phyloP scores from a whole-genome alignment of 1,140 invertebrate genomes.

The Drosophila murphyi region DNA sequence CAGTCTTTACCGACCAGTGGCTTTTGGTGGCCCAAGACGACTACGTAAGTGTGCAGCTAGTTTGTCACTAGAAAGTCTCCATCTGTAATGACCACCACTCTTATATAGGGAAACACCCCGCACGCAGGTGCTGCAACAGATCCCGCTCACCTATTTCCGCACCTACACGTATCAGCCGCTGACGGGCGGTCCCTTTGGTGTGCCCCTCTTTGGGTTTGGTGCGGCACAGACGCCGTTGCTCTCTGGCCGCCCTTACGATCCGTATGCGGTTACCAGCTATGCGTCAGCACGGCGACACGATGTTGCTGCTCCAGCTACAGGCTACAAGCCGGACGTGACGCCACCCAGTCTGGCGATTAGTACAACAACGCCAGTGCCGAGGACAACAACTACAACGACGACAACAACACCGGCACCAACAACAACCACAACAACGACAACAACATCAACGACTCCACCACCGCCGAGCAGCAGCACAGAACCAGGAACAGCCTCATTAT shows the following conservation, averaged over 20 bases:
- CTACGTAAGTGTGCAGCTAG: conserved; percentile 58
- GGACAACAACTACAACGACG: conserved; percentile 51
- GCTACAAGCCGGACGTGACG: conserved; percentile 46
- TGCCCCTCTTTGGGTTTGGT: conserved; percentile 68
- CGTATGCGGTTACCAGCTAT: conserved; percentile 69
- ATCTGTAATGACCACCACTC: neutral
- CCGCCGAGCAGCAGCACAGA: conserved; percentile 29
- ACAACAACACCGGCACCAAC: conserved; percentile 65
- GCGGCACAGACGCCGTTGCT: conserved; percentile 68
- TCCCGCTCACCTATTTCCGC: conserved; percentile 79
- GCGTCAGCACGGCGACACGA: conserved; percentile 66
- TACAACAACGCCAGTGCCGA: conserved; percentile 27
- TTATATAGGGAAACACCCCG: conserved; percentile 57
- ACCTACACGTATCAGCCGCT: conserved; percentile 80
- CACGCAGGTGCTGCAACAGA: conserved; percentile 68
- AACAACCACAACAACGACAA: conserved; percentile 51
- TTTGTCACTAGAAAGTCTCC: neutral
- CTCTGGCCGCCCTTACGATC: conserved; percentile 53
- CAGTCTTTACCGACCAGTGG: conserved; percentile 26
- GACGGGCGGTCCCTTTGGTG: conserved; percentile 50
- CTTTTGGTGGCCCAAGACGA: conserved; percentile 74
- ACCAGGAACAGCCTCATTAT: conserved; percentile 19
- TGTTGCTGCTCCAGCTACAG: neutral
- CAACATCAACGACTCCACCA: conserved; percentile 35
- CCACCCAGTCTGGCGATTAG: conserved; percentile 35